Evolutionary conservation across 2,797 vertebrate species (phyloP), one percentile per base, ranked within the genome.

Genomic region (Anomalospiza imberbis): DNA sequence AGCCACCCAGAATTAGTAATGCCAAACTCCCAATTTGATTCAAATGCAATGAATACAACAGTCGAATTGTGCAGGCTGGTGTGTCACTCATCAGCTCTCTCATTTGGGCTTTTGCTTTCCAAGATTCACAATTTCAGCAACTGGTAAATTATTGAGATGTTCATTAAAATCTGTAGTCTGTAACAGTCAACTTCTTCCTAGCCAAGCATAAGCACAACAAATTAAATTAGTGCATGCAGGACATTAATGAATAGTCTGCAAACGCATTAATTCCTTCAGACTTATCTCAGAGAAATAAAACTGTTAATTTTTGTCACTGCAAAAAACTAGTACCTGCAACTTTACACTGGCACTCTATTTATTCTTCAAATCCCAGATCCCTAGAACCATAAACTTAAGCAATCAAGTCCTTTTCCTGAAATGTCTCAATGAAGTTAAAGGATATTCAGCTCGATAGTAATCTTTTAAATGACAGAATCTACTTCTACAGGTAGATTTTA

Each of bases 11-110:
- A 96, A 96, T 95, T 91, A 73, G 91, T 77, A 91, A 91, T 91
- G 94, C 94, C 95, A 96, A 97, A 94, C 91, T 93, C 93, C 38
- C 42, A 77, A 93, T 94, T 95, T 74, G 89, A 92, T 94, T 96
- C 91, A 86, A 94, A 95, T 73, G 92, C 76, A 91, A 84, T 67
- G 87, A 96, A 94, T 70, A 95, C 94, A 95, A 92, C 93, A 96
- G 91, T 79, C 3, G 4, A 96, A 96, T 88, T 91, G 88, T 97
- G 88, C 83, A 22, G 91, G 82, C 63, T 94, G 77, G 93, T 79
- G 62, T 91, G 91, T 89, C 87, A 68, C 68, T 95, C 91, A 92
- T 48, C 83, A 88, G 86, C 62, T 85, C 78, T 73, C 84, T 88
- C 85, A 85, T 20, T 67, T 54, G 89, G 85, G 81, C 72, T 83